A percentile compares a stretch with the other conserved stretches of the same genome.
Conservation (phyloP, 2,888 invertebrate species). For the Cloeon dipterum region DNA sequence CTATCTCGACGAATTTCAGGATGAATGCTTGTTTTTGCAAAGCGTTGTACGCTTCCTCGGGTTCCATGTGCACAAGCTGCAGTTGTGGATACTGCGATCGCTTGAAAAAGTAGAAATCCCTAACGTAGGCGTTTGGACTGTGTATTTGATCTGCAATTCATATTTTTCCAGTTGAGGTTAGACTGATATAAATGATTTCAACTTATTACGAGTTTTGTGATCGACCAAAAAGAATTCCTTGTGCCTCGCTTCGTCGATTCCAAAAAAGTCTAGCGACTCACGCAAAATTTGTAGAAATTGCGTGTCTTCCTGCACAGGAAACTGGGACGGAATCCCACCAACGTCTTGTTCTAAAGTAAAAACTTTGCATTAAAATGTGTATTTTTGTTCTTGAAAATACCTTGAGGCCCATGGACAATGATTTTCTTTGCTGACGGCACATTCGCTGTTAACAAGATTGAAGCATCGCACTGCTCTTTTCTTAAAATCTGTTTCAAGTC, state of each 20-base stretch:
- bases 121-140: slow-evolving; percentile 81
- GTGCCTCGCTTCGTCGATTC: slow-evolving; percentile 75
- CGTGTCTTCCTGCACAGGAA: slow-evolving; percentile 95
- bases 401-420: slow-evolving; percentile 79
- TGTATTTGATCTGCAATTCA: slow-evolving; percentile 68
- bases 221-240: slow-evolving; percentile 90
- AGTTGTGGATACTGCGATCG: slow-evolving; percentile 95
- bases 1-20: slow-evolving; percentile 91
- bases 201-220: slow-evolving; percentile 80
- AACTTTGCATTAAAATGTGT: not conserved
- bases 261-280: slow-evolving; percentile 91
- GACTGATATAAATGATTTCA: slow-evolving; percentile 1
- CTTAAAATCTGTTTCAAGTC: slow-evolving; percentile 94
- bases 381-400: slow-evolving; percentile 19
- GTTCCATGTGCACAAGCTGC: slow-evolving; percentile 78
- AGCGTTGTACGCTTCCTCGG: slow-evolving; percentile 72
- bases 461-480: slow-evolving; percentile 98
- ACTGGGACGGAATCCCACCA: slow-evolving; percentile 92
- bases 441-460: slow-evolving; percentile 90
- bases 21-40: slow-evolving; percentile 75
- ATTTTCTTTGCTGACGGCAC: slow-evolving; percentile 99
- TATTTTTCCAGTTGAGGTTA: not conserved
- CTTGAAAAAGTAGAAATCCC: slow-evolving; percentile 89
- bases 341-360: slow-evolving; percentile 46
- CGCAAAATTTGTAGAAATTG: slow-evolving; percentile 85